Evolutionary conservation across 2,888 invertebrate species (phyloP), one percentile per base, ranked within the genome.

Genomic region (Lepidocyrtinus sp.): DNA sequence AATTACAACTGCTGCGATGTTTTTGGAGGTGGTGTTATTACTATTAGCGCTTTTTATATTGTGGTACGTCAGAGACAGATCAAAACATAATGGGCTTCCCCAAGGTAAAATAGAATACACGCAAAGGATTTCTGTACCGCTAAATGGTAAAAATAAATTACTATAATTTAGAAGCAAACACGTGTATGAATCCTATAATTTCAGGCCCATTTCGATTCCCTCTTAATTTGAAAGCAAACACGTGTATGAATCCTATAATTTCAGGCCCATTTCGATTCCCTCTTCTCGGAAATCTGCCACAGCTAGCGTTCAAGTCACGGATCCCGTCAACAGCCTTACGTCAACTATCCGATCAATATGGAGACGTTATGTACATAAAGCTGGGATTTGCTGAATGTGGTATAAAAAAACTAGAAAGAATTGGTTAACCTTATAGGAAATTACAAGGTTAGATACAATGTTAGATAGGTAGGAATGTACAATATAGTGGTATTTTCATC

Each of bases 401-500:
- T 50, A 7, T n/a, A 50, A 12, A 12, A 50, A 50, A 50, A 50
- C 15, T 50, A 2, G 12, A 50, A 50, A n/a, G n/a, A n/a, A n/a
- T n/a, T n/a, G n/a, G n/a, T n/a, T n/a, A n/a, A n/a, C n/a, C n/a
- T n/a, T n/a, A n/a, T n/a, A n/a, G 5, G 36, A 36, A 36, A 36
- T 36, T 36, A 12, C 5, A 36, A 36, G 36, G 26, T 3, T 26
- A 65, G 17, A 17, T 5, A 64, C 1, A 17, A 2, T 12, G 17
- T 64, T 64, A 64, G 1, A 64, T 22, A 36, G 36, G 5, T 9
- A 36, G 7, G 36, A 12, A 36, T 36, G 12, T 36, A 36, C 5
- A 36, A 36, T 36, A 9, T 19, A 74, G 75, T 61, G 1, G 67
- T 62, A 0, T 46, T 75, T n/a, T 45, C 61, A 9, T 75, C 75